Base-by-base conservation (phyloP, 2,888 invertebrate species). In the Drosophila tanythrix region DNA sequence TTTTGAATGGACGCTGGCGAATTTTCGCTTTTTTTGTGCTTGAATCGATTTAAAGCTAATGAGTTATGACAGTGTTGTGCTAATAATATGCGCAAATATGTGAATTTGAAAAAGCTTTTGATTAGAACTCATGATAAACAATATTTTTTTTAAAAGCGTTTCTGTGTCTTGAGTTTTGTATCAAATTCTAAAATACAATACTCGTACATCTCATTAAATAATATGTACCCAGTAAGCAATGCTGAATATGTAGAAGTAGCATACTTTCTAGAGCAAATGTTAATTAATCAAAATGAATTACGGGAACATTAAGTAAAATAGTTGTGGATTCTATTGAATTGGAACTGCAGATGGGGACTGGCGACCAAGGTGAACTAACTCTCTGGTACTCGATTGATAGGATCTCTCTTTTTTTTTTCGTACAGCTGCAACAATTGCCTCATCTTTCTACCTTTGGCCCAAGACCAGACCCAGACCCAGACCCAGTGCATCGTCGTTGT, bases 391-490 rank as follows among this genome's bases (percentile, higher is more conserved):
- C 57, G 31, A 31, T 57, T 61, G 79, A 77, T 79, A 77, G 68
- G 31, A 81, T 81, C 78, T 74, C 13, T 65, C 25, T 31, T 29
- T 38, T 43, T 29, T 7, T 61, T 38, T 21, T 53, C 43, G 66
- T 65, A 58, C 78, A 78, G 78, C 78, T 78, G 78, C 78, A 80
- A 80, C 81, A 78, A 80, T 80, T 78, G 75, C 46, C 66, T 48
- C 78, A 72, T 63, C 60, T 64, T 77, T 53, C 46, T 53, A 60
- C 38, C 65, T 57, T 48, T 74, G 66, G 59, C 36, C 51, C 63
- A 51, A 31, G n/a, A 55, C 0, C 25, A 25, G 38, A 38, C 8
- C 18, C 43, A 50, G n/a, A 43, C n/a, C 27, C 36, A 52, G 27
- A 35, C 27, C 27, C 36, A 52, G 27, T n/a, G 8, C 29, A 46